Evolutionary conservation across 2,797 vertebrate species (phyloP).

Genomic region (Acropternis orthonyx): DNA sequence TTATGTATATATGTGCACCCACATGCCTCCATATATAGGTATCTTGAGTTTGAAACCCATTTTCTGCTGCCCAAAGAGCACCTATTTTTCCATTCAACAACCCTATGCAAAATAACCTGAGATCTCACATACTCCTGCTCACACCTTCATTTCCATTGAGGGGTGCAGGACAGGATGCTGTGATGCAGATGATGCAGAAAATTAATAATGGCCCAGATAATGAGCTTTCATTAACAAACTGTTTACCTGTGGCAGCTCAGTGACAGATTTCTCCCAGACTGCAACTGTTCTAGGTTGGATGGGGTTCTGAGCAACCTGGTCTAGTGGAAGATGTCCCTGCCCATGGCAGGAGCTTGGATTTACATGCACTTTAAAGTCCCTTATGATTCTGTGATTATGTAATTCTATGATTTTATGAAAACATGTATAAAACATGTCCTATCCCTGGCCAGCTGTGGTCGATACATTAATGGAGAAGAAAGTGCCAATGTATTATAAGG

Average conservation of each 20-base stretch:
- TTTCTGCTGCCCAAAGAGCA: not conserved
- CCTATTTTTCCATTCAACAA: not conserved
- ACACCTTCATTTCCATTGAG: not conserved
- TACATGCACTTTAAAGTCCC: not conserved
- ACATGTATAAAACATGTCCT: not conserved
- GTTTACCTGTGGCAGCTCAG: not conserved
- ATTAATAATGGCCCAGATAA: not conserved
- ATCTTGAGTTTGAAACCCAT: not conserved
- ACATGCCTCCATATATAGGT: not conserved
- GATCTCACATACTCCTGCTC: not conserved
- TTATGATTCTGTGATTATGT: rapidly evolving
- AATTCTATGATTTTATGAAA: not conserved
- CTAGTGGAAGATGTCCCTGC: not conserved
- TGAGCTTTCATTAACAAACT: not conserved
- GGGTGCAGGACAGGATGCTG: not conserved
- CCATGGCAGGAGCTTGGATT: not conserved
- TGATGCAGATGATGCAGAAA: not conserved
- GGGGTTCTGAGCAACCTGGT: not conserved
- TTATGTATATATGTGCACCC: rapidly evolving
- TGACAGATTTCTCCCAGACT: not conserved
- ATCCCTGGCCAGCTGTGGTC: rapidly evolving
- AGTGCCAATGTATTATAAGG: not conserved
- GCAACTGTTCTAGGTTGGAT: not conserved
- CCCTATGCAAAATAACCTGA: not conserved
- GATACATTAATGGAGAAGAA: not conserved